phyloP scores from a whole-genome alignment of 2,888 invertebrate species.

The Therioaphis trifolii region DNA sequence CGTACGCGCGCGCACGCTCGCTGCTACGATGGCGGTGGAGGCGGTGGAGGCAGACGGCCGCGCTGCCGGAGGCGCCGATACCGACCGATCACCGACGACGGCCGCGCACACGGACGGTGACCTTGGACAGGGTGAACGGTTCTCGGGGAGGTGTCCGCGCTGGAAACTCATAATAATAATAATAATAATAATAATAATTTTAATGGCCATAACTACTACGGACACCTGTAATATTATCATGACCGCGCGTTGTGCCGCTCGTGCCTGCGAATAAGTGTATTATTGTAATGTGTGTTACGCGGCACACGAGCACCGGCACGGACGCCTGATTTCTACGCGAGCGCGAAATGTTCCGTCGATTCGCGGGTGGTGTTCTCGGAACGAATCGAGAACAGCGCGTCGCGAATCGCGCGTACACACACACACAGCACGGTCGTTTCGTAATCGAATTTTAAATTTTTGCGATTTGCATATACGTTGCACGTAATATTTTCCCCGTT shows the following conservation, averaged over 20 bases:
- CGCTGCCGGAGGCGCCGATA: slow-evolving; percentile 27
- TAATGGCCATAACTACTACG: too few species aligned
- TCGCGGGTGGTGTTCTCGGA: not conserved
- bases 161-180: too few species aligned
- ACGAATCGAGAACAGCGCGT: not conserved
- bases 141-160: slow-evolving; percentile 26
- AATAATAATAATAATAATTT: not conserved
- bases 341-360: not conserved
- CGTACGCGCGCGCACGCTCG: not conserved
- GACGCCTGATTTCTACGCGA: too few species aligned
- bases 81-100: slow-evolving; percentile 34
- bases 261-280: too few species aligned
- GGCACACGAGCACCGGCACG: too few species aligned
- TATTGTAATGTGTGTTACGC: too few species aligned
- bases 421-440: not conserved
- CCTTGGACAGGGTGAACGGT: slow-evolving; percentile 19
- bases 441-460: not conserved
- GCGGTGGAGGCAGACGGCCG: slow-evolving; percentile 10
- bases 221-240: too few species aligned
- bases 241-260: too few species aligned
- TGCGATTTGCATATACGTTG: not conserved
- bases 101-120: slow-evolving; percentile 10
- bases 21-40: not conserved
- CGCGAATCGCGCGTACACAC: not conserved
- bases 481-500: not conserved